Conservation (phyloP, 23 tunicate species). For the Corella eumyota region DNA sequence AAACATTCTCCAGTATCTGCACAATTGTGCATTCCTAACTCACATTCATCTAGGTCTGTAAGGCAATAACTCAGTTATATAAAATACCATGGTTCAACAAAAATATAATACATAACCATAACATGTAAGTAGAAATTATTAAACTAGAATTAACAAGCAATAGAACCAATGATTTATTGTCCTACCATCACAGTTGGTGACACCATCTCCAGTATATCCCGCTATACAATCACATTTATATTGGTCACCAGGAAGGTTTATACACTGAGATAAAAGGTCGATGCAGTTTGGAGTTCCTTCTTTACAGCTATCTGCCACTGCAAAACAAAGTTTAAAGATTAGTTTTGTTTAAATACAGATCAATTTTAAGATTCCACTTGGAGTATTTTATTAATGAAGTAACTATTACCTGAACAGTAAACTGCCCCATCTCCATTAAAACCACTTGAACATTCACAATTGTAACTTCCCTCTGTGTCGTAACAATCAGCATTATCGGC, state of each 20-base stretch:
- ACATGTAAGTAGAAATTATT: no score
- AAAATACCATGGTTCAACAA: no score
- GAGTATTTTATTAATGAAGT: background rate
- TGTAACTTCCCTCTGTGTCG: conserved; percentile 5
- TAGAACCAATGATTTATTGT: background rate
- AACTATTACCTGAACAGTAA: conserved; percentile 9
- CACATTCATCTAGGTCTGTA: conserved; percentile 22
- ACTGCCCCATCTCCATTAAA: conserved; percentile 1
- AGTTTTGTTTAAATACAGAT: no score
- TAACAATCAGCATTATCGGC: conserved; percentile 6
- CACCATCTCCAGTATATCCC: conserved; percentile 34
- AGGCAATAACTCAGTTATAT: no score
- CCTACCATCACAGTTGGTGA: conserved; percentile 8
- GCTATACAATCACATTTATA: conserved; percentile 9
- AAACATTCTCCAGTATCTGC: conserved; percentile 5
- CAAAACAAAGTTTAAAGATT: no score
- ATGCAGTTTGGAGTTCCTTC: no score
- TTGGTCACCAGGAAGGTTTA: no score
- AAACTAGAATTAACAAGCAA: background rate
- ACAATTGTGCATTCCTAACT: conserved; percentile 7
- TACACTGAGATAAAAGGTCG: no score
- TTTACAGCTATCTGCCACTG: conserved; percentile 3
- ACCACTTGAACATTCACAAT: conserved; percentile 13
- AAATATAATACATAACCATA: no score
- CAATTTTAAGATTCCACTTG: background rate